A percentile compares a stretch with the other conserved stretches of the same genome.
These are phyloP conservation scores for Eremobia ochroleuca DNA, from an alignment of 2,888 invertebrate genomes.

Conservation along the genomic window DNA sequence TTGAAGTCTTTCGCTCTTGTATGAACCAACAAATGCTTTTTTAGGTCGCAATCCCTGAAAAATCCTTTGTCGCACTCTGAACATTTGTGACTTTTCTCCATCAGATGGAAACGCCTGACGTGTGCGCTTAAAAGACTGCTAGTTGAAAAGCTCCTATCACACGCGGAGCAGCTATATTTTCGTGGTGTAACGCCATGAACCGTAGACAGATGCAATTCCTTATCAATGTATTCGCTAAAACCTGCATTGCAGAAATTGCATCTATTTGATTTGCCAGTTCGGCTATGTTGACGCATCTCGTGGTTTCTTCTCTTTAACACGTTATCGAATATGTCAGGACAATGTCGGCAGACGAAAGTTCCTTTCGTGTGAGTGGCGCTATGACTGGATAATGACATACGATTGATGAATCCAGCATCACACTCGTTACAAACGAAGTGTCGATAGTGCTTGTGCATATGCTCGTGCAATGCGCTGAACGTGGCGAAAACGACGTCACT, in stretches of 20 bases:
- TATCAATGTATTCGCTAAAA: constrained; percentile 68
- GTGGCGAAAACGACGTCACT: constrained; percentile 32
- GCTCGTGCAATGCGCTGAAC: constrained; percentile 71
- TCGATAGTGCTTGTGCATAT: constrained; percentile 79
- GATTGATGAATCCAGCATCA: constrained; percentile 76
- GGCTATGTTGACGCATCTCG: constrained; percentile 76
- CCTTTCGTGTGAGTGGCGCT: constrained; percentile 73
- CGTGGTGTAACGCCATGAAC: constrained; percentile 49
- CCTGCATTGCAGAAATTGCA: constrained; percentile 74
- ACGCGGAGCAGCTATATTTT: constrained; percentile 36
- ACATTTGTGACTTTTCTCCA: constrained; percentile 72
- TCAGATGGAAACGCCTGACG: constrained; percentile 60
- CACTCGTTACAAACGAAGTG: constrained; percentile 79
- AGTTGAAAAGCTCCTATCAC: constrained; percentile 48
- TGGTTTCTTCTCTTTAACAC: constrained; percentile 81
- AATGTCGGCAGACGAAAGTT: constrained; percentile 75
- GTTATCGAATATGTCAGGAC: constrained; percentile 83
- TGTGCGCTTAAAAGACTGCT: constrained; percentile 37
- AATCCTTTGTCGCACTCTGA: constrained; percentile 67
- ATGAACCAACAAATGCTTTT: constrained; percentile 82
- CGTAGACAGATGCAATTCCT: constrained; percentile 67
- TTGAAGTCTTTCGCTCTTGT: constrained; percentile 82
- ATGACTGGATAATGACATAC: constrained; percentile 71
- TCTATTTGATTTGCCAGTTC: constrained; percentile 43
- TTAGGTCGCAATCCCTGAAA: constrained; percentile 71